phyloP scores from a whole-genome alignment of 2,113 vertebrate genomes.

The Bubalus kerabau region DNA sequence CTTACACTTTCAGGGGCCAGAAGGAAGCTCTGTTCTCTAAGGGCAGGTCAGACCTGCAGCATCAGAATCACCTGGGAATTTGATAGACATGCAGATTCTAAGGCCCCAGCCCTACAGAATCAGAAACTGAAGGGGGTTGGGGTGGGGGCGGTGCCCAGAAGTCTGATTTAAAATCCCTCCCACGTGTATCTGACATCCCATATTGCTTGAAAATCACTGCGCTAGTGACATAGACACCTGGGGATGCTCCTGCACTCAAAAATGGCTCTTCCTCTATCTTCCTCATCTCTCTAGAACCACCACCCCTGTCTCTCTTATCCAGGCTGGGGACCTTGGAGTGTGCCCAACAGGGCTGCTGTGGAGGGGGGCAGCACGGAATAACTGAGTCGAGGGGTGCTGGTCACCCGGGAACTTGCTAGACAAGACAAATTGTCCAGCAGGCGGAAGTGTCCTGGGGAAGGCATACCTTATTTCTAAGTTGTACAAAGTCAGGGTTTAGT shows the following conservation, averaged over 20 bases:
- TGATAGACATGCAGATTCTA: neutral
- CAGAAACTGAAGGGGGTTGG: neutral
- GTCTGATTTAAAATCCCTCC: neutral
- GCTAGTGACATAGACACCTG: fast-evolving
- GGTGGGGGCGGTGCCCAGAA: neutral
- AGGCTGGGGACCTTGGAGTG: neutral
- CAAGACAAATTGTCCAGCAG: neutral
- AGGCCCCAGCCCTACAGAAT: neutral
- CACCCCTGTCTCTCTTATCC: neutral
- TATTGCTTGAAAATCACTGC: fast-evolving
- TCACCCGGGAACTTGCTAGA: neutral
- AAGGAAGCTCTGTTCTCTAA: neutral
- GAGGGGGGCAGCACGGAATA: fast-evolving
- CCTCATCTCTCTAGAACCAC: neutral
- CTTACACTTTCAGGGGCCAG: neutral
- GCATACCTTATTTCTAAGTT: neutral
- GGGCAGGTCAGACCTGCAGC: no score
- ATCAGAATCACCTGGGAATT: neutral
- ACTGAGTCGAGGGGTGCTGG: neutral
- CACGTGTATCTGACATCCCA: fast-evolving
- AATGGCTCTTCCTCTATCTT: no score
- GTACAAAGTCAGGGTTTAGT: neutral
- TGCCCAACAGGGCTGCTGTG: neutral
- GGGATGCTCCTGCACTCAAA: neutral
- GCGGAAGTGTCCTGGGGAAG: neutral